Base-by-base conservation (phyloP, 1,140 invertebrate species). In the Conopomorpha cramerella region DNA sequence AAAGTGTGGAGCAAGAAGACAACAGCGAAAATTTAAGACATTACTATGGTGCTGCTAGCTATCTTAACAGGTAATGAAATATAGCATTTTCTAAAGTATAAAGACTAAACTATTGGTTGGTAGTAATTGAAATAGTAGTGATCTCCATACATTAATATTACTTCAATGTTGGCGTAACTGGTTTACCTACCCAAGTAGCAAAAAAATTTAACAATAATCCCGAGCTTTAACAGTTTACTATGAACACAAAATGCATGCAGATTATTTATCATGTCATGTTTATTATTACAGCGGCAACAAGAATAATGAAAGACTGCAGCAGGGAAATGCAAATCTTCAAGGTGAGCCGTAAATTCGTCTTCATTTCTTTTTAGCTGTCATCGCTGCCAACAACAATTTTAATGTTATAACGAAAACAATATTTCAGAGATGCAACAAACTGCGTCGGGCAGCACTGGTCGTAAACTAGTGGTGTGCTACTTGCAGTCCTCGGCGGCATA, bases 401-500 rank as follows among this genome's bases (percentile, higher is more conserved):
- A 15, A 16, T n/a, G 8, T n/a, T n/a, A n/a, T n/a, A n/a, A n/a
- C n/a, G n/a, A n/a, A n/a, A n/a, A n/a, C n/a, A n/a, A n/a, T 37
- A 36, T 33, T 46, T 18, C 36, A 73, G 66, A 65, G 35, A 68
- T 71, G 65, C 65, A 65, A 33, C 63, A 70, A 36, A 63, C 59
- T 0, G 37, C 54, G 4, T 51, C 45, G n/a, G 57, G 47, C 1
- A 42, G 51, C 4, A 36, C 51, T 14, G 34, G 45, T 7, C 38
- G 55, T 7, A 55, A 55, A 1, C 19, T 71, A 14, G 72, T 89
- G 1, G 80, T 90, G 1, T 91, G 89, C 51, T 88, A 88, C 53
- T 66, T 88, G 16, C 79, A 88, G 51, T 83, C 84, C 0, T 83
- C 80, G 67, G 80, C 87, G 1, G 79, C 81, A 2, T 85, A 89